Percentiles rank a stretch among this genome's conserved stretches.
phyloP scores from a whole-genome alignment of 53 echinoderm and acorn worm species.

The Zoroaster sp. region DNA sequence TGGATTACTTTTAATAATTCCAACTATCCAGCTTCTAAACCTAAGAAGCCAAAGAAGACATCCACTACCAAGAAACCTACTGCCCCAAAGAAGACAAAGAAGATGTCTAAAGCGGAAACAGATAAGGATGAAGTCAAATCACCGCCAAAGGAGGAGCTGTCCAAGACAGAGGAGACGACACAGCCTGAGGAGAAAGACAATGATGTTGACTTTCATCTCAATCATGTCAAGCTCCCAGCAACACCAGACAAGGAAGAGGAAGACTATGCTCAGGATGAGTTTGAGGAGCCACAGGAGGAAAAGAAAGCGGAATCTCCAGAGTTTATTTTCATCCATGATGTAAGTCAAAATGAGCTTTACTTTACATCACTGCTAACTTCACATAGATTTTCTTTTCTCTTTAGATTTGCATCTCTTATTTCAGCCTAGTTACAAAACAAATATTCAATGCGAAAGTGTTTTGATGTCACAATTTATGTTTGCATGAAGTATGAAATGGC shows the following conservation, averaged over 20 bases:
- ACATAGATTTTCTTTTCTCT: neutral
- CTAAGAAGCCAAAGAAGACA: slow-evolving; percentile 68
- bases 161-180: slow-evolving; percentile 39
- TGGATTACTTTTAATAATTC: neutral
- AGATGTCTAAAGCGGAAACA: slow-evolving; percentile 42
- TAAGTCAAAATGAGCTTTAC: slow-evolving; percentile 51
- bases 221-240: neutral
- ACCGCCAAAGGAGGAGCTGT: slow-evolving; percentile 49
- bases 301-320: slow-evolving; percentile 80
- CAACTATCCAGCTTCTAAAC: neutral
- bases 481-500: too few relatives aligned
- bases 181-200: slow-evolving; percentile 29
- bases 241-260: slow-evolving; percentile 37
- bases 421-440: too few relatives aligned
- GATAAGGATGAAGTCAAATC: slow-evolving; percentile 26
- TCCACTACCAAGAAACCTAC: slow-evolving; percentile 35
- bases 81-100: slow-evolving; percentile 62
- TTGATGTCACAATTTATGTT: too few relatives aligned
- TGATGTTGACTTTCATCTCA: slow-evolving; percentile 24
- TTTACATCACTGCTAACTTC: neutral
- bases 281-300: slow-evolving; percentile 60
- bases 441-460: too few relatives aligned
- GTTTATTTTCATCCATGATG: slow-evolving; percentile 88
- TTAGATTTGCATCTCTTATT: too few relatives aligned
- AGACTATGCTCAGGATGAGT: slow-evolving; percentile 20